Conservation (phyloP, 2,888 invertebrate species). For the Muscina levida region DNA sequence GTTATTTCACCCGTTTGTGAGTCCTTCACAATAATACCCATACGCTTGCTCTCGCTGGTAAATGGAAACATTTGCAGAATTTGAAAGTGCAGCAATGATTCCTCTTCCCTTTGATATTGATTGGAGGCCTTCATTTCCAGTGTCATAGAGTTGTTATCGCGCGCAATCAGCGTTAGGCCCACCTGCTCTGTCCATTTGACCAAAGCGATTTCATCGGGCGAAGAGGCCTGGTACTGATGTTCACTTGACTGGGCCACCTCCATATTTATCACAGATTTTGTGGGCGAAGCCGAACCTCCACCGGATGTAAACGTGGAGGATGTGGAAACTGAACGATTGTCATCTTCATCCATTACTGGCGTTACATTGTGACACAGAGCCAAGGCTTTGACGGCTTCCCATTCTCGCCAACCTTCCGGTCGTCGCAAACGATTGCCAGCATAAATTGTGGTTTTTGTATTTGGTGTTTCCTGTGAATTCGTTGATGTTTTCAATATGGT, state of each 20-base stretch:
- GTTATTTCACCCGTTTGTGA: constrained; percentile 90
- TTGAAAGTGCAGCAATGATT: constrained; percentile 84
- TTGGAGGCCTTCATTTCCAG: constrained; percentile 74
- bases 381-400: constrained; percentile 94
- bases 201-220: constrained; percentile 96
- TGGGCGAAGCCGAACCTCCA: constrained; percentile 77
- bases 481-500: constrained; percentile 70
- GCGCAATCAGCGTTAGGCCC: constrained; percentile 82
- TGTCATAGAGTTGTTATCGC: constrained; percentile 83
- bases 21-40: constrained; percentile 95
- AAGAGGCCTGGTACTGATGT: constrained; percentile 87
- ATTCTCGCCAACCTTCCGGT: constrained; percentile 87
- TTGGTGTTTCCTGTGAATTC: constrained; percentile 55
- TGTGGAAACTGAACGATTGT: constrained; percentile 75
- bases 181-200: constrained; percentile 94
- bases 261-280: constrained; percentile 78
- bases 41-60: constrained; percentile 93
- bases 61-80: constrained; percentile 93
- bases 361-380: constrained; percentile 99
- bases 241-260: constrained; percentile 73
- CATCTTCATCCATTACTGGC: constrained; percentile 90
- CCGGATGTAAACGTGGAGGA: constrained; percentile 74
- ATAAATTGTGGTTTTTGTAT: constrained; percentile 53
- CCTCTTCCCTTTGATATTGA: constrained; percentile 69
- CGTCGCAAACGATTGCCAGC: constrained; percentile 82